Conservation (phyloP, 1,140 invertebrate species). For the Anoplophora glabripennis region DNA sequence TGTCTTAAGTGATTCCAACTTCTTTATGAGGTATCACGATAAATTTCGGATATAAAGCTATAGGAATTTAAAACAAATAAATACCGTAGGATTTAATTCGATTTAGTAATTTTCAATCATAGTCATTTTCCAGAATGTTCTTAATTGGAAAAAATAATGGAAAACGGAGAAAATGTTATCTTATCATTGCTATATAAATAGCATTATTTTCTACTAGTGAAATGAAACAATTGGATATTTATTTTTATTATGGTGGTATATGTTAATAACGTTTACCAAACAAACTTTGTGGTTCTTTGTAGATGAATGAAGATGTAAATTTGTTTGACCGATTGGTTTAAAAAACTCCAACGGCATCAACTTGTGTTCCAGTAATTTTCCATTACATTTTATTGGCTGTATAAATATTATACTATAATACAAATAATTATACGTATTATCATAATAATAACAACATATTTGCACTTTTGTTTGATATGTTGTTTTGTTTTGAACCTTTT, state of each 20-base stretch:
- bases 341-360: background rate
- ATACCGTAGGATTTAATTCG: background rate
- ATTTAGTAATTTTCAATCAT: background rate
- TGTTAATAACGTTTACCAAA: slow-evolving; percentile 3
- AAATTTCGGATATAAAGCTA: background rate
- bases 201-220: too few species aligned
- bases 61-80: background rate
- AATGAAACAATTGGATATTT: too few species aligned
- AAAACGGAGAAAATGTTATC: too few species aligned
- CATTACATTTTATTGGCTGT: slow-evolving; percentile 4
- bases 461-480: background rate
- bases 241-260: too few species aligned
- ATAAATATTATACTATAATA: background rate
- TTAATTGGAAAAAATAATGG: too few species aligned
- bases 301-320: background rate
- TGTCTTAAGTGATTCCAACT: background rate
- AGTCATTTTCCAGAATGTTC: background rate
- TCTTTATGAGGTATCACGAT: background rate
- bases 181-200: too few species aligned
- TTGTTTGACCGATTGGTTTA: slow-evolving; percentile 16
- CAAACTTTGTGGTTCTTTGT: background rate
- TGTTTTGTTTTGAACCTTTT: background rate
- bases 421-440: background rate
- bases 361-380: slow-evolving; percentile 19
- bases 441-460: background rate